These are phyloP conservation scores for Cercopithecus mona DNA, from an alignment of 2,113 vertebrate genomes.

Conservation along the genomic window DNA sequence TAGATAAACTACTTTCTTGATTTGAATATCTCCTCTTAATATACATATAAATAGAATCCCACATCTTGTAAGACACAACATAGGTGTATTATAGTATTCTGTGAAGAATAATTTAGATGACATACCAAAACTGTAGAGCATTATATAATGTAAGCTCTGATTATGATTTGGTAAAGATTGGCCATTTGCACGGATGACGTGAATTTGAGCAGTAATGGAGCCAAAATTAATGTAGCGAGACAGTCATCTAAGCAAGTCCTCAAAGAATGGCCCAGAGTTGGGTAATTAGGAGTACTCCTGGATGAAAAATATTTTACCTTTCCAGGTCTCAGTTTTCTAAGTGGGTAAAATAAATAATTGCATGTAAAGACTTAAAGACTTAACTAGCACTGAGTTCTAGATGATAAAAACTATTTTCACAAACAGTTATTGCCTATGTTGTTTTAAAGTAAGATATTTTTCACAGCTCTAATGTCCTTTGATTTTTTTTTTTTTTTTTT, in stretches of 20 bases:
- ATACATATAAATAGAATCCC: not conserved
- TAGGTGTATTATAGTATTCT: not conserved
- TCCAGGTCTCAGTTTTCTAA: not conserved
- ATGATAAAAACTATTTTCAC: not conserved
- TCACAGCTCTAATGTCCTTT: slow-evolving; percentile 54
- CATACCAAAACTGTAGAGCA: not conserved
- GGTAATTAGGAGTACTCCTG: not conserved
- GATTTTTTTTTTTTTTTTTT: slow-evolving; percentile 42
- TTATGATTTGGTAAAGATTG: slow-evolving; percentile 38
- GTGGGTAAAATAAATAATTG: not conserved
- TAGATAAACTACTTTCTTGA: not conserved
- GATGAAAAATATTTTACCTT: not conserved
- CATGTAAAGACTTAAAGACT: not conserved
- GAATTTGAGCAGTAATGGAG: slow-evolving; percentile 29
- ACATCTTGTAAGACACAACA: not conserved
- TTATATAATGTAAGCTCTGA: slow-evolving; percentile 1
- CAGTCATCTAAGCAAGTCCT: slow-evolving; percentile 32
- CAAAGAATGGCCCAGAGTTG: not conserved
- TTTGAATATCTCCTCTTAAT: not conserved
- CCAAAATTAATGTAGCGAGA: slow-evolving; percentile 31
- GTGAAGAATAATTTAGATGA: slow-evolving; percentile 22
- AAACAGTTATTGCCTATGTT: not conserved
- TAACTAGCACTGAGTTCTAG: not conserved
- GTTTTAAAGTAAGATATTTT: slow-evolving; percentile 24
- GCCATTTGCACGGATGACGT: not conserved